These are phyloP conservation scores for Cirrhinus mrigala DNA, from an alignment of 2,797 vertebrate genomes.

Conservation along the genomic window DNA sequence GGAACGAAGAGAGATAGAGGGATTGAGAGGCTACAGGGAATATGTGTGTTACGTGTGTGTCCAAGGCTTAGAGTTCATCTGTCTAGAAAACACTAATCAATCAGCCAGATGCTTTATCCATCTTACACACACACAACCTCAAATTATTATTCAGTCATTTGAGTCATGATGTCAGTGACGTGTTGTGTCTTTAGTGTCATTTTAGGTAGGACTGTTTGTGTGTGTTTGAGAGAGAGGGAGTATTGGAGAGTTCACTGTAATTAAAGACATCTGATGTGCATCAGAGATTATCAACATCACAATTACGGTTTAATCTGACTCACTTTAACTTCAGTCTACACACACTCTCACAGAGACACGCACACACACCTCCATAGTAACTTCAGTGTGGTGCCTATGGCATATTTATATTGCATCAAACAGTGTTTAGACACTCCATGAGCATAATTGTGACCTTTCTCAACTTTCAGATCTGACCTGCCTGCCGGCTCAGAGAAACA, in stretches of 20 bases:
- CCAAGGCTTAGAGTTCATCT: constrained; percentile 41
- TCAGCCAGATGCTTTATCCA: constrained; percentile 50
- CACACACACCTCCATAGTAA: neutral
- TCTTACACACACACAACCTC: constrained; percentile 19
- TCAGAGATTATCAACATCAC: constrained; percentile 47
- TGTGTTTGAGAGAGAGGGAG: neutral
- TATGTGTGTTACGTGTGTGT: constrained; percentile 14
- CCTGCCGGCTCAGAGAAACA: neutral
- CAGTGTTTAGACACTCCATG: neutral
- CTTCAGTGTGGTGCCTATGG: neutral
- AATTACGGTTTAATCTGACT: constrained; percentile 46
- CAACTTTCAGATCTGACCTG: constrained; percentile 31
- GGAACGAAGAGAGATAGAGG: constrained; percentile 12
- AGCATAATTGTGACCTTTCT: constrained; percentile 8
- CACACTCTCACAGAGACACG: neutral
- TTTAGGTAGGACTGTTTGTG: neutral
- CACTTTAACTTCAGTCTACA: neutral
- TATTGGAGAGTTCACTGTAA: neutral
- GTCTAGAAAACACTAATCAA: constrained; percentile 51
- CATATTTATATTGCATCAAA: constrained; percentile 12
- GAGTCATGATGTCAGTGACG: constrained; percentile 12
- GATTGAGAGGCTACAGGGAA: constrained; percentile 40
- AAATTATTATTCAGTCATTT: constrained; percentile 2
- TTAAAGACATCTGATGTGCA: constrained; percentile 30
- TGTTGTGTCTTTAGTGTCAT: neutral